These are phyloP conservation scores for Zygogramma bicolorata DNA, from an alignment of 2,888 invertebrate species.

Conservation along the genomic window DNA sequence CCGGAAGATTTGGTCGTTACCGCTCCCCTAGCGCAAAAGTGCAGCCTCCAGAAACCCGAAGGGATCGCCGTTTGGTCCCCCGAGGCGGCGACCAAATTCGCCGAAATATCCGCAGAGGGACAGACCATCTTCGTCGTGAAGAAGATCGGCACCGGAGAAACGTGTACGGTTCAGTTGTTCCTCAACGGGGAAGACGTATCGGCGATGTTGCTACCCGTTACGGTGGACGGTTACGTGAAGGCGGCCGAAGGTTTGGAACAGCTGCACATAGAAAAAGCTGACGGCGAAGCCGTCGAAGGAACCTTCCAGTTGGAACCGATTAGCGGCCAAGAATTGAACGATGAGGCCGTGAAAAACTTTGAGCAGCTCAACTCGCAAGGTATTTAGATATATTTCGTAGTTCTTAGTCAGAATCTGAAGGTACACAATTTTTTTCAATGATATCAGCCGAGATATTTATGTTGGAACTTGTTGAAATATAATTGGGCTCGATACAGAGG, in stretches of 20 bases:
- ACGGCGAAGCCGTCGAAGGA: slow-evolving; percentile 38
- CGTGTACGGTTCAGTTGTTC: slow-evolving; percentile 74
- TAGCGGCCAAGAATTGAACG: slow-evolving; percentile 62
- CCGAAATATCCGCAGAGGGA: slow-evolving; percentile 77
- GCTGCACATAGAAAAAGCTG: slow-evolving; percentile 45
- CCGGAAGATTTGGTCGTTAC: slow-evolving; percentile 72
- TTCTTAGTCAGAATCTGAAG: neutral
- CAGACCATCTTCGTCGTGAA: slow-evolving; percentile 78
- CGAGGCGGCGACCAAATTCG: slow-evolving; percentile 75
- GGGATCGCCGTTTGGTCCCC: slow-evolving; percentile 73
- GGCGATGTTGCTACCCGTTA: slow-evolving; percentile 68
- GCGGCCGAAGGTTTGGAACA: slow-evolving; percentile 71
- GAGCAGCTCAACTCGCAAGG: slow-evolving; percentile 42
- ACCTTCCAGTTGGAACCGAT: slow-evolving; percentile 46
- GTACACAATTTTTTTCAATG: neutral
- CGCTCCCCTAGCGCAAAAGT: slow-evolving; percentile 75
- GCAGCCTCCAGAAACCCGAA: slow-evolving; percentile 69
- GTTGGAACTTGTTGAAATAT: neutral
- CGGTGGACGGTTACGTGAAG: slow-evolving; percentile 70
- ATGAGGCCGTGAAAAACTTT: slow-evolving; percentile 32
- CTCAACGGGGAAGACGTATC: slow-evolving; percentile 75
- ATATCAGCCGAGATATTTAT: neutral
- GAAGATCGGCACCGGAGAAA: slow-evolving; percentile 76
- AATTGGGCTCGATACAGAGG: too few species aligned
- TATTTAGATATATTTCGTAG: slow-evolving; percentile 28